Conservation (phyloP, 1,140 invertebrate species). For the Drosophila cardini region DNA sequence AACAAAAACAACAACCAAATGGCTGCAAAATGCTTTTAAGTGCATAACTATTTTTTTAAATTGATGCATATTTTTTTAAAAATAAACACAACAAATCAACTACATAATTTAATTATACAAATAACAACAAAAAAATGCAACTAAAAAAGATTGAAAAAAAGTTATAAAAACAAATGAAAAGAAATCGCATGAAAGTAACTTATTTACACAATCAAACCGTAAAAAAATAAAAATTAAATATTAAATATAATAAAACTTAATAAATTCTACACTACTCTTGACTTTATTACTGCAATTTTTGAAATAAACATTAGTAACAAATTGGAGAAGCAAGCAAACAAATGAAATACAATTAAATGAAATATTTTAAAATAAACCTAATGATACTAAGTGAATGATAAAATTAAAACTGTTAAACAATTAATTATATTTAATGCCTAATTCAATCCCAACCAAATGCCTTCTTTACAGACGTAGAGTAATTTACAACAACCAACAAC, state of each 20-base stretch:
- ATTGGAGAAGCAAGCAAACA: slow-evolving; percentile 28
- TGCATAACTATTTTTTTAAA: slow-evolving; percentile 44
- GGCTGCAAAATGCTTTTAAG: slow-evolving; percentile 44
- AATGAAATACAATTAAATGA: slow-evolving; percentile 16
- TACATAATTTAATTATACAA: slow-evolving; percentile 42
- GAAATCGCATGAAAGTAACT: slow-evolving; percentile 41
- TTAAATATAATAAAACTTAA: slow-evolving; percentile 27
- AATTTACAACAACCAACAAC: slow-evolving; percentile 20
- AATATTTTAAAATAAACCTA: slow-evolving; percentile 46
- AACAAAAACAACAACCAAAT: slow-evolving; percentile 51
- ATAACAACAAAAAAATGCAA: slow-evolving; percentile 25
- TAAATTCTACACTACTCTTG: slow-evolving; percentile 17
- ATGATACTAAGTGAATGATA: slow-evolving; percentile 25
- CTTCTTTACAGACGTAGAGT: slow-evolving; percentile 54
- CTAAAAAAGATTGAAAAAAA: slow-evolving; percentile 19
- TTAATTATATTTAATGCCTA: slow-evolving; percentile 21
- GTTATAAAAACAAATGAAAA: slow-evolving; percentile 37
- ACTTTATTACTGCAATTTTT: slow-evolving; percentile 14
- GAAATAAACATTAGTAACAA: not conserved
- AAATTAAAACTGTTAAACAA: slow-evolving; percentile 24
- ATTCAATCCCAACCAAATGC: slow-evolving; percentile 51
- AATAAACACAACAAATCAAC: slow-evolving; percentile 40
- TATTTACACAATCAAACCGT: slow-evolving; percentile 60
- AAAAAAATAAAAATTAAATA: slow-evolving; percentile 23
- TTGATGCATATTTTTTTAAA: slow-evolving; percentile 51